Evolutionary conservation across 2,797 vertebrate species (phyloP).

Genomic region (Protonibea diacanthus): DNA sequence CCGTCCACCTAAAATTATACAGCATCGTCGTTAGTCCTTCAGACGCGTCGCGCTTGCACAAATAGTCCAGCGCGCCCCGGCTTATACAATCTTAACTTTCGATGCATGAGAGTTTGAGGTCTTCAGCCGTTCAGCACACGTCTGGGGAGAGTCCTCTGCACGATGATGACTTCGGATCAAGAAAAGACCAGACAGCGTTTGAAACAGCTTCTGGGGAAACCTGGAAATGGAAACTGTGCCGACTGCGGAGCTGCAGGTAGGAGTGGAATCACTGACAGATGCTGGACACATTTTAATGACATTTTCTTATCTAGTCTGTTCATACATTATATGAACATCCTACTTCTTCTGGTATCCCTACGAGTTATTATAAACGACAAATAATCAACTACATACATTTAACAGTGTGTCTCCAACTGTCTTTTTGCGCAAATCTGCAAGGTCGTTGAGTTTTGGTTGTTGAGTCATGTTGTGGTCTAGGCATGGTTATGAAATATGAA

Average conservation of each 20-base stretch:
- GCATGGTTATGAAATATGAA: conserved; percentile 10
- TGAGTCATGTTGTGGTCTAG: not conserved
- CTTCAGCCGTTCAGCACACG: conserved; percentile 6
- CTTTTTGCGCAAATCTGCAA: not conserved
- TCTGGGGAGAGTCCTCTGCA: not conserved
- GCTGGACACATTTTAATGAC: not conserved
- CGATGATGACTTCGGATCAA: conserved; percentile 56
- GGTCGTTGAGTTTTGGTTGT: conserved; percentile 11
- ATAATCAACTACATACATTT: not conserved
- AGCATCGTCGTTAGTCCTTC: not conserved
- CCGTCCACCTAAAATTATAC: not conserved
- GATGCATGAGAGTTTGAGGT: conserved; percentile 28
- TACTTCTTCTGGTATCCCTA: not conserved
- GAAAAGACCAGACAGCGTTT: conserved; percentile 62
- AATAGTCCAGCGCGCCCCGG: not conserved
- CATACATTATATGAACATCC: too few species aligned
- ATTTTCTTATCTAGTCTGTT: too few species aligned
- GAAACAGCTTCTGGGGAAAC: conserved; percentile 64
- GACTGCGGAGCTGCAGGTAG: conserved; percentile 81
- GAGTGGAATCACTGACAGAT: not conserved
- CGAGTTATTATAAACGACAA: not conserved
- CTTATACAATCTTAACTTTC: conserved; percentile 24
- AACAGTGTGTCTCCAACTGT: not conserved
- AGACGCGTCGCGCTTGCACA: not conserved
- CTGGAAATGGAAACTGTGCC: conserved; percentile 75